Conservation (phyloP, 1,140 invertebrate genomes). For the Brachionus rotundiformis region DNA sequence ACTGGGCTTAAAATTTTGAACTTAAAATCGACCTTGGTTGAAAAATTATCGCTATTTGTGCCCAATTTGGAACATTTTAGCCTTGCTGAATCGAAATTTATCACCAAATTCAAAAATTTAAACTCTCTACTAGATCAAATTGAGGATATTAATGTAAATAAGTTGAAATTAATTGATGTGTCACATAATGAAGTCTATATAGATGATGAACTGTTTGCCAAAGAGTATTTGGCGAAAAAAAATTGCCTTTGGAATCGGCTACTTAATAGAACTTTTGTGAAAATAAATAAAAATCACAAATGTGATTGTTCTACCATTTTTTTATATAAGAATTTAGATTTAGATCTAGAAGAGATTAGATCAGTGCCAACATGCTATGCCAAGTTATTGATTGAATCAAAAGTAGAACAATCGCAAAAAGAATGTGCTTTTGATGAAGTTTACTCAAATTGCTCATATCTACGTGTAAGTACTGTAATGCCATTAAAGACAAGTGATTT, state of each 20-base stretch:
- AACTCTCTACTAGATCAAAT: neutral
- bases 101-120: constrained; percentile 23
- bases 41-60: neutral
- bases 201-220: neutral
- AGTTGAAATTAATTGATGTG: neutral
- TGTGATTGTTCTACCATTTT: neutral
- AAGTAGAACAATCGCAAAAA: neutral
- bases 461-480: neutral
- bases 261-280: neutral
- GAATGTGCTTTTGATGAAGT: neutral
- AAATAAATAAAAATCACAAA: neutral
- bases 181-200: neutral
- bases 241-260: constrained; percentile 4
- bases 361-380: neutral
- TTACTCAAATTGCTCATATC: neutral
- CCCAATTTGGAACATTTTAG: neutral
- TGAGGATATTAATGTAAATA: neutral
- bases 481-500: neutral
- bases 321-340: constrained; percentile 18
- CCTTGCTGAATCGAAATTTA: neutral
- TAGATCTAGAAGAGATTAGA: neutral
- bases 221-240: neutral
- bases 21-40: neutral
- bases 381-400: neutral
- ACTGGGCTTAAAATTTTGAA: neutral